These are phyloP conservation scores for Cinclus cinclus DNA, from an alignment of 2,113 vertebrate species.

Conservation along the genomic window DNA sequence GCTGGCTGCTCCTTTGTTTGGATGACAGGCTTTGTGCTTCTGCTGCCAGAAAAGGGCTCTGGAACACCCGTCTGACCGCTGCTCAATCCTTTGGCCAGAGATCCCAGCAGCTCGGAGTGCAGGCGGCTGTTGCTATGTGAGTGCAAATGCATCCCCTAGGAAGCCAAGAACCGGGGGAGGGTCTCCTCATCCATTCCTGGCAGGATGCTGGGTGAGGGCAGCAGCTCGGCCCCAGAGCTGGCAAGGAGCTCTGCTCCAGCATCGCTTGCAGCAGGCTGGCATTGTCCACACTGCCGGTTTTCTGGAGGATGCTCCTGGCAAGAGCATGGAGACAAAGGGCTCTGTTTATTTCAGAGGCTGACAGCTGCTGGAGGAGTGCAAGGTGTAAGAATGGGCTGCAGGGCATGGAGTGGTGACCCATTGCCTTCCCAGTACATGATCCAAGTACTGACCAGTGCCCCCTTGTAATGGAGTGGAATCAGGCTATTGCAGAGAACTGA, in stretches of 20 bases:
- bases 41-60: neutral
- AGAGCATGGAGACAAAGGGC: neutral
- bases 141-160: neutral
- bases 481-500: neutral
- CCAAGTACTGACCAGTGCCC: neutral
- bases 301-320: neutral
- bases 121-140: neutral
- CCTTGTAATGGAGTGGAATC: neutral
- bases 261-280: neutral
- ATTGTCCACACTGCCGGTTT: neutral
- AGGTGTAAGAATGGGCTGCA: neutral
- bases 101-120: neutral
- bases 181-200: neutral
- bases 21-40: neutral
- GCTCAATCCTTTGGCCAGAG: neutral
- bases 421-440: neutral
- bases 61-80: fast-evolving
- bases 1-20: neutral
- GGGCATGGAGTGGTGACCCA: neutral
- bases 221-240: neutral
- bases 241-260: neutral
- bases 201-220: neutral
- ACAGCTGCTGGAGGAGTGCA: neutral
- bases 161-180: fast-evolving
- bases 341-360: neutral